These are phyloP conservation scores for Pentamera pediparva DNA, from an alignment of 53 echinoderm and acorn worm species.

Conservation along the genomic window DNA sequence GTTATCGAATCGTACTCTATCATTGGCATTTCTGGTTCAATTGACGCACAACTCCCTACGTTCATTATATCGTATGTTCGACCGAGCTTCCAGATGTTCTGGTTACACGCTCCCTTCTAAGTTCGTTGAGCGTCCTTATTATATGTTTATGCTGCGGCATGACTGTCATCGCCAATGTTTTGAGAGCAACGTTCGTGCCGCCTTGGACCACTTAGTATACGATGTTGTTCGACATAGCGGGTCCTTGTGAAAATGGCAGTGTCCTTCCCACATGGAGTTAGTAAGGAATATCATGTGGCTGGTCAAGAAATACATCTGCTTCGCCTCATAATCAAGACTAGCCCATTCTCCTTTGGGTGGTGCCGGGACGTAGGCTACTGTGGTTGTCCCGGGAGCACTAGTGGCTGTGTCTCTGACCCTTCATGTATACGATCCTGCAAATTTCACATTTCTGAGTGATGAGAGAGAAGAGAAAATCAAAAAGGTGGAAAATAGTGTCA, in stretches of 20 bases:
- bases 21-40: slow-evolving; percentile 53
- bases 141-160: slow-evolving; percentile 57
- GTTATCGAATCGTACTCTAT: slow-evolving; percentile 63
- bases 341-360: slow-evolving; percentile 71
- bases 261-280: slow-evolving; percentile 89
- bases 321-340: slow-evolving; percentile 71
- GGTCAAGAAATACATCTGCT: slow-evolving; percentile 62
- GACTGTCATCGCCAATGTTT: slow-evolving; percentile 51
- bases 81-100: slow-evolving; percentile 60
- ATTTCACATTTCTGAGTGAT: slow-evolving; percentile 69
- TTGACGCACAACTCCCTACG: slow-evolving; percentile 56
- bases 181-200: slow-evolving; percentile 60
- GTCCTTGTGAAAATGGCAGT: slow-evolving; percentile 74
- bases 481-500: no score
- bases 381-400: slow-evolving; percentile 43
- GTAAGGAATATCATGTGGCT: slow-evolving; percentile 71
- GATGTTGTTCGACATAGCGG: slow-evolving; percentile 68
- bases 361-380: slow-evolving; percentile 38
- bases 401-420: slow-evolving; percentile 65
- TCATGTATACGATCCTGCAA: slow-evolving; percentile 63
- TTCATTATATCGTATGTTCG: slow-evolving; percentile 66
- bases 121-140: slow-evolving; percentile 49
- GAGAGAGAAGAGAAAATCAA: no score
- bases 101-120: slow-evolving; percentile 45
- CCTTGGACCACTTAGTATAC: slow-evolving; percentile 64